Base-by-base conservation (phyloP, 1,140 invertebrate species). In the Macrotrachela quadricornifera region DNA sequence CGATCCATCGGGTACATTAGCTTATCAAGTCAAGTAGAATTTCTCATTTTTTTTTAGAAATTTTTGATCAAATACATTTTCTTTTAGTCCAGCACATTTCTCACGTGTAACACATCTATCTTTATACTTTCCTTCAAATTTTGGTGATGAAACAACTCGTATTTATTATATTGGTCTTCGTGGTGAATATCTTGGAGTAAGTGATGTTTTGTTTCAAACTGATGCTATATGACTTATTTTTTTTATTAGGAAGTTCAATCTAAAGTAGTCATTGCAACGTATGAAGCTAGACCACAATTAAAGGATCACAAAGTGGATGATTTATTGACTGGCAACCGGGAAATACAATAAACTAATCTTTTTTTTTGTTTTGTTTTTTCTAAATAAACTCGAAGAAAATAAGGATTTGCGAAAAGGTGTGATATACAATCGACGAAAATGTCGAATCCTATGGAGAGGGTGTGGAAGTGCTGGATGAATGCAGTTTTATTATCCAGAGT, bases 141-240 rank as follows among this genome's bases (percentile, higher is more conserved):
- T 81, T 70, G 85, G 85, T 40, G 53, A 54, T 50, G 38, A 40
- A 13, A 77, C 70, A 50, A 86, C 86, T 1, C 78, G 76, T 63
- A 78, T 95, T 53, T 85, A 84, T 63, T 95, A 94, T 63, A 92
- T 95, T 64, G 88, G 88, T 13, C 72, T 95, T n/a, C 79, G 79
- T 64, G 88, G 87, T 10, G 86, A 94, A 72, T 91, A 81, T 72
- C 76, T 75, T 14, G 76, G 80, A 61, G 79, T 72, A 61, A 59
- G 54, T 47, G 1, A 55, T 15, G 45, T 38, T 54, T 16, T 30
- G 10, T 41, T 47, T 12, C 50, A 47, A 17, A 38, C 10, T 51
- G 14, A 10, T 37, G 44, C 8, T n/a, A 18, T 42, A n/a, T 16
- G 8, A 50, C 13, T 55, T 13, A 40, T 42, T 50, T 52, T 51